These are phyloP conservation scores for Paraplagusia blochii DNA, from an alignment of 2,113 vertebrate species.

Conservation along the genomic window DNA sequence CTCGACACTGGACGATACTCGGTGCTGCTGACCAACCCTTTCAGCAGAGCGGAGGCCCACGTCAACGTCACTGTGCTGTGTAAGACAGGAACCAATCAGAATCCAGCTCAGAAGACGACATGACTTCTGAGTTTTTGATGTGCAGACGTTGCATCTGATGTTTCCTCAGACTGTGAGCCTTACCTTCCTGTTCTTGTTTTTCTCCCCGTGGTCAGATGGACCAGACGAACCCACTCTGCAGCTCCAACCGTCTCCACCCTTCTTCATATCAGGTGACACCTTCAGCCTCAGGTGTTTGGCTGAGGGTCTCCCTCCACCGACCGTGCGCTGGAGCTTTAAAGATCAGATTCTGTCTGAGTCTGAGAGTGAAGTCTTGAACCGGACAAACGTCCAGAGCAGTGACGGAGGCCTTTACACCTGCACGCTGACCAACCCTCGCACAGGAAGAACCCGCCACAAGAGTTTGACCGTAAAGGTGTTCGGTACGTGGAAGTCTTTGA, in stretches of 20 bases:
- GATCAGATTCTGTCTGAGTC: slow-evolving; percentile 23
- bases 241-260: slow-evolving; percentile 42
- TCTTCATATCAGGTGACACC: slow-evolving; percentile 58
- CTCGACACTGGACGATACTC: slow-evolving; percentile 60
- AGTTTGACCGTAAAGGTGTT: slow-evolving; percentile 52
- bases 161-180: no score
- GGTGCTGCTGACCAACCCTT: slow-evolving; percentile 65
- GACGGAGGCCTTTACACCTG: slow-evolving; percentile 71
- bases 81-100: slow-evolving; percentile 41
- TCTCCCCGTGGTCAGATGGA: slow-evolving; percentile 59
- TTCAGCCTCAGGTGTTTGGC: slow-evolving; percentile 65
- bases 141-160: no score
- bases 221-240: slow-evolving; percentile 64
- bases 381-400: slow-evolving; percentile 44
- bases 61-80: slow-evolving; percentile 59
- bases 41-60: slow-evolving; percentile 33
- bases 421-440: slow-evolving; percentile 46
- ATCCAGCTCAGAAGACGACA: no score
- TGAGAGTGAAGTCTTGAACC: slow-evolving; percentile 41
- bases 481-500: slow-evolving; percentile 51
- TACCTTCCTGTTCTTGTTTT: neutral
- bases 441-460: slow-evolving; percentile 6
- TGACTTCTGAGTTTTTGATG: no score
- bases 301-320: slow-evolving; percentile 56
- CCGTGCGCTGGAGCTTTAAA: slow-evolving; percentile 55